phyloP scores from a whole-genome alignment of 2,797 vertebrate species.

The Lithobates sylvaticus region DNA sequence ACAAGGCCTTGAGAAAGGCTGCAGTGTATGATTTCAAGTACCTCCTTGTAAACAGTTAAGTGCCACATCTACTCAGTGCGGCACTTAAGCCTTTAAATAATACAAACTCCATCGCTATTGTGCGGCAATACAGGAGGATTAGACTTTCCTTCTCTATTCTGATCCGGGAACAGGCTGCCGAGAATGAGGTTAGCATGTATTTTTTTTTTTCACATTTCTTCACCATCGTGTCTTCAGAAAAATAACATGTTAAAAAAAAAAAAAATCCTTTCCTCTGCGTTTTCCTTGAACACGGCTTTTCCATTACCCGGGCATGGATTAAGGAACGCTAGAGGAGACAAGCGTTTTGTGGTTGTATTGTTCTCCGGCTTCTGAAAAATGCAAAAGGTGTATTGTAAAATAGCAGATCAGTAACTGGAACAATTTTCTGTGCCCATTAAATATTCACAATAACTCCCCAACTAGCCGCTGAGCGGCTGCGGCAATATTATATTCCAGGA shows the following conservation, averaged over 20 bases:
- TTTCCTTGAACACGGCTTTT: slow-evolving; percentile 39
- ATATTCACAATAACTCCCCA: slow-evolving; percentile 31
- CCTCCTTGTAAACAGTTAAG: slow-evolving; percentile 35
- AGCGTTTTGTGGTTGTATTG: slow-evolving; percentile 37
- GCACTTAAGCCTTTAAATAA: slow-evolving; percentile 30
- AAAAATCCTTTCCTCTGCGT: neutral
- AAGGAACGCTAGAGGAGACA: slow-evolving; percentile 11
- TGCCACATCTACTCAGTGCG: neutral
- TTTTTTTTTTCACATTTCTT: slow-evolving; percentile 20
- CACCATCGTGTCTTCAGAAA: neutral
- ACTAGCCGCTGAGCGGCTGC: neutral
- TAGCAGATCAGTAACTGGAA: slow-evolving; percentile 56
- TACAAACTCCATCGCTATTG: slow-evolving; percentile 1
- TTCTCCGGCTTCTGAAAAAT: slow-evolving; percentile 54
- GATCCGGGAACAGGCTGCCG: neutral
- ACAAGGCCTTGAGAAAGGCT: slow-evolving; percentile 9
- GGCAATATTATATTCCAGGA: slow-evolving; percentile 26
- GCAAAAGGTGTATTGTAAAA: slow-evolving; percentile 54
- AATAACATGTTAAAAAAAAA: neutral
- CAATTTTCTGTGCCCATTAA: slow-evolving; percentile 36
- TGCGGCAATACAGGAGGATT: neutral
- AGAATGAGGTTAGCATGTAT: slow-evolving; percentile 8
- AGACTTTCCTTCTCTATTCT: neutral
- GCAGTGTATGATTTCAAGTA: slow-evolving; percentile 19
- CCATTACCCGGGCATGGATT: slow-evolving; percentile 44